A percentile compares a stretch with the other conserved stretches of the same genome.
These are phyloP conservation scores for Nymphalis polychloros DNA, from an alignment of 2,888 invertebrate genomes.

Conservation along the genomic window DNA sequence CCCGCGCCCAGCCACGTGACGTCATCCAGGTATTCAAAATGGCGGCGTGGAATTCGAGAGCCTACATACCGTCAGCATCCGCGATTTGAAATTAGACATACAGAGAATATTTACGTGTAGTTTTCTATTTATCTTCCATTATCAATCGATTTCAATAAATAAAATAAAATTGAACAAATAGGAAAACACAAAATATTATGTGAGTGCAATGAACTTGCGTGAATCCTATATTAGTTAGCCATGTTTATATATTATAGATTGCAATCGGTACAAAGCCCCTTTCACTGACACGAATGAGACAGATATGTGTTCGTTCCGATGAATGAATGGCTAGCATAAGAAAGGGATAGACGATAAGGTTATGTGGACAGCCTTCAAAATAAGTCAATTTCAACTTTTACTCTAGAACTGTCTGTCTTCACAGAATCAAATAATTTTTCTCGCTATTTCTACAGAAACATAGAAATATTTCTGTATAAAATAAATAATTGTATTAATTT, in stretches of 20 bases:
- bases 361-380: conserved; percentile 39
- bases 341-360: conserved; percentile 34
- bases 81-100: background rate
- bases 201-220: conserved; percentile 8
- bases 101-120: background rate
- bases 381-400: conserved; percentile 34
- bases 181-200: background rate
- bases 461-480: too few species aligned
- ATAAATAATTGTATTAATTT: too few species aligned
- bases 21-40: conserved; percentile 80
- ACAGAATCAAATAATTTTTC: conserved; percentile 18
- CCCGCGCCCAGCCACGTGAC: conserved; percentile 77
- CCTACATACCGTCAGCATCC: conserved; percentile 54
- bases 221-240: background rate
- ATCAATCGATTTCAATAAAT: background rate
- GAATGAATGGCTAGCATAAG: conserved; percentile 37
- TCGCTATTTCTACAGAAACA: conserved; percentile 21
- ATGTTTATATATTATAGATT: conserved; percentile 4
- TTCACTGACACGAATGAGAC: conserved; percentile 40
- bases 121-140: background rate
- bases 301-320: conserved; percentile 34
- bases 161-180: background rate
- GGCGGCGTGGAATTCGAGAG: conserved; percentile 78
- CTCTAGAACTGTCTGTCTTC: conserved; percentile 25
- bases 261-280: conserved; percentile 36